Evolutionary conservation across 1,140 invertebrate genomes (phyloP).

Genomic region (Rhopalosiphum maidis): DNA sequence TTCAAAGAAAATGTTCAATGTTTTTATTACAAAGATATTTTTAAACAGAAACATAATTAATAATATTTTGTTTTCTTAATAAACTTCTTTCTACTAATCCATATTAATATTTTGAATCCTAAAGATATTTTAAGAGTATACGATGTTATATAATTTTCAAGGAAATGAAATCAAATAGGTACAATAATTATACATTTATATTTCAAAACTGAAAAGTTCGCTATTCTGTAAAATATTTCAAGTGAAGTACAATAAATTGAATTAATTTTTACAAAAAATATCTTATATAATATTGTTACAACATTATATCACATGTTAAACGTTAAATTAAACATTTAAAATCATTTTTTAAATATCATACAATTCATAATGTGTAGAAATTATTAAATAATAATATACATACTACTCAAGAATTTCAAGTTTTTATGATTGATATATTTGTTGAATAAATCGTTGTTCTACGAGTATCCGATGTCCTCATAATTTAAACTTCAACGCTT

Average conservation of each 20-base stretch:
- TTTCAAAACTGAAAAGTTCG: background rate
- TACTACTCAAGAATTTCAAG: no score
- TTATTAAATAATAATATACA: no score
- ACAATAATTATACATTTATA: background rate
- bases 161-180: background rate
- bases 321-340: no score
- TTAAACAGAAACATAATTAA: background rate
- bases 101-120: background rate
- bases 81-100: background rate
- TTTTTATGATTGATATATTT: no score
- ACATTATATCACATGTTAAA: no score
- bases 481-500: no score
- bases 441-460: no score
- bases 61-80: conserved; percentile 9
- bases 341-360: no score
- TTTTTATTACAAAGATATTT: background rate
- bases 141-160: background rate
- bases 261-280: no score
- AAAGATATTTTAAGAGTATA: conserved; percentile 11
- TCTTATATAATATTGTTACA: no score
- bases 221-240: background rate
- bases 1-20: background rate
- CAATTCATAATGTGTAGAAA: no score
- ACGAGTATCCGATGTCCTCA: no score
- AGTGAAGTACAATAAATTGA: background rate